Percentiles rank a stretch among this genome's conserved stretches.
Evolutionary conservation across 2,113 vertebrate species (phyloP).

Genomic region (Rana temporaria): DNA sequence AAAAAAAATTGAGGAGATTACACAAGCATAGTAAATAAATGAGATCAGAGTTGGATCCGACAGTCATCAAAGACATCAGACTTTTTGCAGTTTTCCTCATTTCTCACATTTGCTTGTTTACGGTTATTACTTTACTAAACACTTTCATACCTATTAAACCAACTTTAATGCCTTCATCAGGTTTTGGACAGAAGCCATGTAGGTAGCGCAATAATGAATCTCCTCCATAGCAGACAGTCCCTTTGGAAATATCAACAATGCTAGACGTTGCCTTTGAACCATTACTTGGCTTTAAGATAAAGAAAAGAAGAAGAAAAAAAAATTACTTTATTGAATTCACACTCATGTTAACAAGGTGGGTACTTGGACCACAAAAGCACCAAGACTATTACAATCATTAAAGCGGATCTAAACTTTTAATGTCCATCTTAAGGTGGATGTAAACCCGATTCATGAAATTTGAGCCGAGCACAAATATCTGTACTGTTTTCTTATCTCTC

Average conservation of each 20-base stretch:
- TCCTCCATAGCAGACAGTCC: slow-evolving; percentile 73
- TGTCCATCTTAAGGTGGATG: too few relatives aligned
- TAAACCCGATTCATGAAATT: too few relatives aligned
- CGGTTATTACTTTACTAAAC: background rate
- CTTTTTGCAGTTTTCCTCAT: slow-evolving; percentile 68
- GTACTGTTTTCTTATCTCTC: too few relatives aligned
- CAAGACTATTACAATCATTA: too few relatives aligned
- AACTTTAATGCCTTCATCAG: slow-evolving; percentile 76
- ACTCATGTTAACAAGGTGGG: too few relatives aligned
- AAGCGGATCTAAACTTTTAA: too few relatives aligned
- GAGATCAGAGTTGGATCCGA: slow-evolving; percentile 83
- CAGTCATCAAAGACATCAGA: slow-evolving; percentile 72
- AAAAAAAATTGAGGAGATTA: too few relatives aligned
- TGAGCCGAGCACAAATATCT: too few relatives aligned
- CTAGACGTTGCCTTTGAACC: slow-evolving; percentile 57
- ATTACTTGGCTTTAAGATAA: background rate
- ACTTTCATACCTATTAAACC: slow-evolving; percentile 84
- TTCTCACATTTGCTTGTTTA: slow-evolving; percentile 61
- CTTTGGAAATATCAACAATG: slow-evolving; percentile 68
- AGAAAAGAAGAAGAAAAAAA: background rate
- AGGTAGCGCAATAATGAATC: slow-evolving; percentile 79
- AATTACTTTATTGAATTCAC: too few relatives aligned
- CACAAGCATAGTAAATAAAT: background rate
- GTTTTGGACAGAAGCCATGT: slow-evolving; percentile 62
- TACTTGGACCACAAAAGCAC: too few relatives aligned